Base-by-base conservation (phyloP, 2,113 vertebrate species). In the Cebidichthys violaceus region DNA sequence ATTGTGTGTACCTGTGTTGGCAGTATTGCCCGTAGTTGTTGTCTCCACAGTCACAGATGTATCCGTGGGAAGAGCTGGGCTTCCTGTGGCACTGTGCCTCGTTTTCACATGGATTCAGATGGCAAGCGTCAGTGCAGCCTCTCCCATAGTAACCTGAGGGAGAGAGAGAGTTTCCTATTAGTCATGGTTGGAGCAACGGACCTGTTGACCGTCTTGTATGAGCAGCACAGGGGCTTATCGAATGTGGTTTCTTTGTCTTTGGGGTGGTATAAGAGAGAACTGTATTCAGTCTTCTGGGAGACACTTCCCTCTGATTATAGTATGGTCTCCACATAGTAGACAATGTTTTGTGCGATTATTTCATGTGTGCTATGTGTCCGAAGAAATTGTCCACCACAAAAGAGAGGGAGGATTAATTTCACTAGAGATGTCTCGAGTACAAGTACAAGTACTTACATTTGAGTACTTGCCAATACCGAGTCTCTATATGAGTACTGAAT, bases 71-170 rank as follows among this genome's bases (percentile, higher is more conserved):
- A 0, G 94, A 96, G 84, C 93, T 96, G 0, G 95, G 95, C 79
- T 96, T 98, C 62, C 94, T 96, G 82, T 97, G 97, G 91, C 98
- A 99, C 66, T 94, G 94, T 0, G 97, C 97, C 75, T 98, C 96
- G 75, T 99, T 99, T 89, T 99, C 97, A 94, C 98, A 99, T 0
- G 98, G 98, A 86, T 99, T 99, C 86, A 99, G 89, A 79, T 97
- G 95, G 86, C 98, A 99, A 18, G 94, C 97, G 1, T 99, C 97
- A 39, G 96, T 94, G 52, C 98, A 99, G 89, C 94, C 95, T 67
- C 90, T 96, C 65, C 98, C 98, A 0, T 98, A 99, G 92, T 96
- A 99, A 83, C 98, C 98, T 99, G 91, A 2, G 6, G 33, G n/a
- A 50, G 0, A 37, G 14, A 39, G 13, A 57, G 43, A 60, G 31